Percentiles rank a stretch among this genome's conserved stretches.
Evolutionary conservation across 2,888 invertebrate species (phyloP).

Genomic region (Leucoptera coffeella): DNA sequence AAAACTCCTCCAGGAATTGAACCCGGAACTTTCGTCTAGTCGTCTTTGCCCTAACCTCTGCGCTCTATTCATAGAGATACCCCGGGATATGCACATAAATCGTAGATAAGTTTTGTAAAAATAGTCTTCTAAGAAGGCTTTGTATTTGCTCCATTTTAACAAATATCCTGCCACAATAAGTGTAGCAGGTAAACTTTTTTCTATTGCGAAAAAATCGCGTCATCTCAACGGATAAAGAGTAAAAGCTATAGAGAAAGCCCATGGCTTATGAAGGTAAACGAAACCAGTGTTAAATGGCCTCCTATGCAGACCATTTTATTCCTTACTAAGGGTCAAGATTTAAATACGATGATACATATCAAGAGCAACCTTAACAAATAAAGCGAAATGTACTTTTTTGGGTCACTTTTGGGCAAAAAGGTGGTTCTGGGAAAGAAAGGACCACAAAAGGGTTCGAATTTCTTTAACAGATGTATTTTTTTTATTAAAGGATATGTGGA

Average conservation of each 20-base stretch:
- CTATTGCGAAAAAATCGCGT: conserved; percentile 10
- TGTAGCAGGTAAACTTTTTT: conserved; percentile 15
- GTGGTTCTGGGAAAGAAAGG: conserved; percentile 23
- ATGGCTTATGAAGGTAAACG: neutral
- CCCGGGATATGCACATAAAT: no score
- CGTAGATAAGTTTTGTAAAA: no score
- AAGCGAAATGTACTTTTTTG: conserved; percentile 22
- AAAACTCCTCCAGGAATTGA: no score
- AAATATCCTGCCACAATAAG: no score
- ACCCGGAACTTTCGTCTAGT: no score
- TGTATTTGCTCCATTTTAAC: conserved; percentile 13
- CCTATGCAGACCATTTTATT: neutral
- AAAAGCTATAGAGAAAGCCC: no score
- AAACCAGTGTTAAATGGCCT: neutral
- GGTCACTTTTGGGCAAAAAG: conserved; percentile 18
- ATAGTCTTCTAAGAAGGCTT: no score
- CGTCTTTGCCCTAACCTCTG: no score
- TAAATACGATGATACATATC: no score
- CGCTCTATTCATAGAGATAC: no score
- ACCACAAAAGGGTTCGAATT: conserved; percentile 43
- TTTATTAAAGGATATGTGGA: conserved; percentile 7
- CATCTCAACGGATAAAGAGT: conserved; percentile 10
- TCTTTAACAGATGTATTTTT: conserved; percentile 31
- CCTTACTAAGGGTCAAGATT: conserved; percentile 1
- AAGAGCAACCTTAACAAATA: no score